Conservation (phyloP, 1,140 invertebrate genomes). For the Cherax destructor region DNA sequence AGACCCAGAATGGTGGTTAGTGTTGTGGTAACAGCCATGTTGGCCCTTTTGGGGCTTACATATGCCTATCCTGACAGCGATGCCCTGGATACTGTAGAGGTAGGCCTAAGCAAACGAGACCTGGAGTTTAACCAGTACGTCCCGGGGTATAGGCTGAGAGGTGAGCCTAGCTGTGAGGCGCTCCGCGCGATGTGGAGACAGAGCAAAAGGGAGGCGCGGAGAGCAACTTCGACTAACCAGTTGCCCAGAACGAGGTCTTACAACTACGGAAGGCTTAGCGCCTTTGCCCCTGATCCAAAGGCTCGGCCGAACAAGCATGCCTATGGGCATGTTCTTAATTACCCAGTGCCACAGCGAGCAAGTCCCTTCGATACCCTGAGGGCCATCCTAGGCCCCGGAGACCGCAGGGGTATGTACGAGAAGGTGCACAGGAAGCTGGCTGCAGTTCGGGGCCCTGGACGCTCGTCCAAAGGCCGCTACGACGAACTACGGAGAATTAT, state of each 20-base stretch:
- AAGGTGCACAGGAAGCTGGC: constrained; percentile 46
- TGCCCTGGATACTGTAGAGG: constrained; percentile 7
- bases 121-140: constrained; percentile 71
- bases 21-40: constrained; percentile 27
- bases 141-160: constrained; percentile 65
- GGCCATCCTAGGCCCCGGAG: constrained; percentile 42
- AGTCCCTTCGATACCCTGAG: constrained; percentile 59
- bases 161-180: constrained; percentile 89
- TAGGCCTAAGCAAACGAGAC: constrained; percentile 65
- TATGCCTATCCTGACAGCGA: constrained; percentile 47
- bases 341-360: constrained; percentile 1
- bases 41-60: constrained; percentile 46
- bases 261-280: constrained; percentile 80
- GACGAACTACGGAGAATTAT: constrained; percentile 32
- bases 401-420: constrained; percentile 52
- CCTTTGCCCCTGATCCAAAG: constrained; percentile 59
- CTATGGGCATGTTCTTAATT: constrained; percentile 44
- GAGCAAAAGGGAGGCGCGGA: constrained; percentile 89
- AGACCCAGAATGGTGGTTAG: constrained; percentile 39
- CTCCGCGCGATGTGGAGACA: constrained; percentile 93
- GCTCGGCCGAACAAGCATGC: constrained; percentile 19
- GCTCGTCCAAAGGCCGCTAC: constrained; percentile 30
- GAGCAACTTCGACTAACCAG: constrained; percentile 89
- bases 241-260: constrained; percentile 86
- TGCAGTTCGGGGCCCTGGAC: constrained; percentile 24